Base-by-base conservation (phyloP, 92 coral and sea anemone species). In the Parazoanthus darwini region DNA sequence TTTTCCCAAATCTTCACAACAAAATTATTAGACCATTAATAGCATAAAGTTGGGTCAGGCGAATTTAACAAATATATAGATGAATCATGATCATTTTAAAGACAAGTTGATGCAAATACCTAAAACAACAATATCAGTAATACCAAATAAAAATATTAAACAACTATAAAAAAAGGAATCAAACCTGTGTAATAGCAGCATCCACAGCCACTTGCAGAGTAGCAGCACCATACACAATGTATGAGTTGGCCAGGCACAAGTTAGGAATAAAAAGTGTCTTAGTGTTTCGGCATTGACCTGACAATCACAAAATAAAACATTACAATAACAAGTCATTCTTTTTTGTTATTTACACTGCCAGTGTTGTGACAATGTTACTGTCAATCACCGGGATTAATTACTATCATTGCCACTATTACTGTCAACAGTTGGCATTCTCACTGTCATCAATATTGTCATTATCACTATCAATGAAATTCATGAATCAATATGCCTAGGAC, bases 161-260 rank as follows among this genome's bases (percentile, higher is more conserved):
- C 4, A 14, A 23, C 37, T 23, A 25, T 6, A 25, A 46, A 79
- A 10, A 23, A 46, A 7, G 14, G 35, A 50, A 14, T 51, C 14
- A 15, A 68, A 94, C 98, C 96, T 86, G 92, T 5, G 95, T 88
- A 68, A 95, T 89, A 20, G 96, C 96, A 37, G 98, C 94, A 91
- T 95, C 98, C 81, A 95, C 93, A 20, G 67, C 88, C 63, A 95
- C 93, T 90, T 95, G 98, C 44, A 95, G 22, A 42, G 96, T 50
- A 6, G 94, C 91, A 44, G 89, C 91, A 20, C 89, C 79, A 37
- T 44, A 14, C 25, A 67, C 38, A 48, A 93, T 85, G 73, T 95
- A 95, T 23, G 77, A 56, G 87, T 88, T 91, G 33, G 95, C 95
- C 33, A 90, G 92, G 76, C 98, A 95, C 9, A 26, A 26, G 16